A percentile compares a stretch with the other conserved stretches of the same genome.
Conservation (phyloP, 35 echinoderm and acorn worm genomes). For the Heliocidaris erythrogramma region DNA sequence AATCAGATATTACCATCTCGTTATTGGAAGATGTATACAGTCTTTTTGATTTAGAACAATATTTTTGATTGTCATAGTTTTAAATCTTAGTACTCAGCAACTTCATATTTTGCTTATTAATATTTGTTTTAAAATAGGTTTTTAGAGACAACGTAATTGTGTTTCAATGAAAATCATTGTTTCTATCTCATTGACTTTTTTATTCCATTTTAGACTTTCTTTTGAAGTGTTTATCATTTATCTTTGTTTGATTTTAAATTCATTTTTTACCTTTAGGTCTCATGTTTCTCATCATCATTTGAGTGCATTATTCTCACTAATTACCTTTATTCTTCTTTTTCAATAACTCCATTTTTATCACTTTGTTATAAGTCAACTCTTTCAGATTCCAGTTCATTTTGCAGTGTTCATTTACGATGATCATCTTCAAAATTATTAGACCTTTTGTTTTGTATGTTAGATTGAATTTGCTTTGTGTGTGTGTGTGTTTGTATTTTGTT, state of each 20-base stretch:
- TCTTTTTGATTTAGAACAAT: too few relatives aligned
- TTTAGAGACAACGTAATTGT: too few relatives aligned
- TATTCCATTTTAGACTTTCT: not conserved
- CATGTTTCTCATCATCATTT: not conserved
- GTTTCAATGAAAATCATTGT: not conserved
- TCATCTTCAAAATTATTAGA: not conserved
- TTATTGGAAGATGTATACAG: too few relatives aligned
- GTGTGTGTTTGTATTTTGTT: not conserved
- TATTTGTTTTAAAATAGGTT: too few relatives aligned
- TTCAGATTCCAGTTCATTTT: not conserved
- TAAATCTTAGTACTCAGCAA: too few relatives aligned
- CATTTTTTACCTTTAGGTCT: not conserved
- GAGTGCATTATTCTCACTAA: not conserved
- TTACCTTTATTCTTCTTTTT: not conserved
- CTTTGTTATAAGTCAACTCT: not conserved
- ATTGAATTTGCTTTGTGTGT: not conserved
- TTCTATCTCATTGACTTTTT: not conserved
- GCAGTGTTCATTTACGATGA: too few relatives aligned
- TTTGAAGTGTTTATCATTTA: not conserved
- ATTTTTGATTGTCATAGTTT: too few relatives aligned
- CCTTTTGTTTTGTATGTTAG: not conserved
- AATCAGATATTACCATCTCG: too few relatives aligned
- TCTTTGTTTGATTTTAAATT: not conserved
- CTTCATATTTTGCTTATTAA: too few relatives aligned
- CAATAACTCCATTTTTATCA: not conserved